Evolutionary conservation across 2,113 vertebrate genomes (phyloP).

Genomic region (Cisticola juncidis): DNA sequence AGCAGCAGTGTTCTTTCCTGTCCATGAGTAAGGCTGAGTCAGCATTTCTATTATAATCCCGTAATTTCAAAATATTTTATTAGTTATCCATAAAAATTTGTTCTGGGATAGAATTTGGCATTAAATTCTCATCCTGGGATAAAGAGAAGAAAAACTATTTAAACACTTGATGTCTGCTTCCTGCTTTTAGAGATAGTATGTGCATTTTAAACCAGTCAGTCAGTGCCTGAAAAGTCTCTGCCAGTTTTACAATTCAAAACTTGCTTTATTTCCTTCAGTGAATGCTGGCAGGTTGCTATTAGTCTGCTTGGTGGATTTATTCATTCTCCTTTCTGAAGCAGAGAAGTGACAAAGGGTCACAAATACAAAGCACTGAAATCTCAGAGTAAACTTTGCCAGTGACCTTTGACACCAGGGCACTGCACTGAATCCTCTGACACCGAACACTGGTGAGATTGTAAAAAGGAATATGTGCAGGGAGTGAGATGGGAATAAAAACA

Average conservation of each 20-base stretch:
- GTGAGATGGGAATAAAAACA: background rate
- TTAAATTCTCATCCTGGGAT: conserved; percentile 45
- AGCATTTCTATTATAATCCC: conserved; percentile 42
- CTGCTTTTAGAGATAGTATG: background rate
- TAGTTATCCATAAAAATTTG: conserved; percentile 33
- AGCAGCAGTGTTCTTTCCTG: background rate
- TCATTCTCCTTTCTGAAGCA: background rate
- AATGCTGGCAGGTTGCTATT: background rate
- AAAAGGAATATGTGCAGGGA: background rate
- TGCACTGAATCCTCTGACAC: background rate
- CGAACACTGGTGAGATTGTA: background rate
- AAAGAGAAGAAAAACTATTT: conserved; percentile 19
- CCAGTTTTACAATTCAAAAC: conserved; percentile 29
- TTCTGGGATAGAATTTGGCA: conserved; percentile 20
- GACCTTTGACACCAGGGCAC: background rate
- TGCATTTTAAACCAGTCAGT: background rate
- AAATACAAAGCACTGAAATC: conserved; percentile 1
- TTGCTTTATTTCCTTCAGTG: background rate
- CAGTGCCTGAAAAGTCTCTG: conserved; percentile 10
- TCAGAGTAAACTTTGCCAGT: background rate
- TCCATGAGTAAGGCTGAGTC: conserved; percentile 31
- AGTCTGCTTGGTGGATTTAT: background rate
- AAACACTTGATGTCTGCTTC: background rate
- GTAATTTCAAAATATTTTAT: conserved; percentile 56
- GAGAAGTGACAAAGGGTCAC: background rate